A percentile compares a stretch with the other conserved stretches of the same genome.
These are phyloP conservation scores for Pandion haliaetus DNA, from an alignment of 2,113 vertebrate genomes.

Conservation along the genomic window DNA sequence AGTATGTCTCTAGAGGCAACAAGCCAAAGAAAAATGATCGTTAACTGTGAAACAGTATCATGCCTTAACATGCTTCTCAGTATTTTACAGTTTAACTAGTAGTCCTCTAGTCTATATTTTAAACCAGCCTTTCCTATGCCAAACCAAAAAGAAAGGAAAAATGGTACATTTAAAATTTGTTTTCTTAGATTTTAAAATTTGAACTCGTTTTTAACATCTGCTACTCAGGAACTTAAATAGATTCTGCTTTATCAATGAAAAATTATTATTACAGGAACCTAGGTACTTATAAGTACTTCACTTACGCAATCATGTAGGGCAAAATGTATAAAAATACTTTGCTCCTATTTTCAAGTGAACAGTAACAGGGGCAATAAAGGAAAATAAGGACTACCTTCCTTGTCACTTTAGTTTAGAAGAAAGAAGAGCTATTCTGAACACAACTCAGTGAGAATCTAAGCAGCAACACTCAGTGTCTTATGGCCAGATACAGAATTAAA, in stretches of 20 bases:
- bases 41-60: conserved; percentile 23
- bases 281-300: background rate
- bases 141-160: background rate
- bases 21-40: background rate
- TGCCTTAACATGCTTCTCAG: conserved; percentile 46
- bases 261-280: background rate
- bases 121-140: background rate
- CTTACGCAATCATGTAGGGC: background rate
- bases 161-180: background rate
- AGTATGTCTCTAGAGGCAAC: background rate
- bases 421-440: background rate
- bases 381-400: background rate
- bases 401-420: background rate
- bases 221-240: background rate
- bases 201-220: background rate
- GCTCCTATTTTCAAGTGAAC: background rate
- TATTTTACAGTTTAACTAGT: background rate
- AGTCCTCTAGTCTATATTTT: background rate
- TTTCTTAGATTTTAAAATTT: background rate
- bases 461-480: background rate
- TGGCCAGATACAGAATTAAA: background rate
- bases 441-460: background rate
- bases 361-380: background rate
- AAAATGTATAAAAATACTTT: background rate
- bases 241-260: background rate